Base-by-base conservation (phyloP, 2,113 vertebrate species). In the Rhinolophus sinicus region DNA sequence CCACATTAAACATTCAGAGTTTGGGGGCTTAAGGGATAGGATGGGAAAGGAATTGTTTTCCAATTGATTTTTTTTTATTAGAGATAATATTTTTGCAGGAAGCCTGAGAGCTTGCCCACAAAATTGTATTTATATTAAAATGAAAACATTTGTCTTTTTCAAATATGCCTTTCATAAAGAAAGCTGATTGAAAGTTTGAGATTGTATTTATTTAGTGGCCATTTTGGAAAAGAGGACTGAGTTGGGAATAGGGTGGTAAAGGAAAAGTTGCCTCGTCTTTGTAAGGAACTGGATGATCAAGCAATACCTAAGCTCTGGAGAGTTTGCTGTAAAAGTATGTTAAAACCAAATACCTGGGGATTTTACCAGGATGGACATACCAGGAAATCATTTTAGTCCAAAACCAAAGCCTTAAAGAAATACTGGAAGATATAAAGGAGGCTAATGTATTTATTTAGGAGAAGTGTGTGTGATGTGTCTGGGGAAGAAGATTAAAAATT, bases 401-500 rank as follows among this genome's bases (percentile, higher is more conserved):
- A 94, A 90, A 90, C 19, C 28, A 22, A 94, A 95, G 12, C 65
- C 84, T 33, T 90, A 44, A 85, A 90, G 78, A 91, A 88, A 94
- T 26, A 75, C 22, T 77, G 18, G 62, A 62, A 72, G 35, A 56
- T 70, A 40, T 62, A 75, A 96, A 97, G 73, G 73, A 94, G 52
- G 69, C 38, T 33, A 81, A 60, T 90, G 54, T 90, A 62, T 94
- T 94, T 96, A 96, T 88, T 90, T 81, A 97, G 87, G 94, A 62
- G 56, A 96, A 95, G 80, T 80, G 21, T 72, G 21, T 82, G 33
- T 69, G 80, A 70, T 81, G 24, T 73, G 19, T 73, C 64, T 93
- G 16, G 22, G 86, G 64, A 95, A 88, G 62, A 90, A 88, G 72
- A 98, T 92, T 94, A 97, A 96, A 93, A 97, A 88, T 72, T 93